Base-by-base conservation (phyloP, 2,888 invertebrate genomes). In the Lasiommata megera region DNA sequence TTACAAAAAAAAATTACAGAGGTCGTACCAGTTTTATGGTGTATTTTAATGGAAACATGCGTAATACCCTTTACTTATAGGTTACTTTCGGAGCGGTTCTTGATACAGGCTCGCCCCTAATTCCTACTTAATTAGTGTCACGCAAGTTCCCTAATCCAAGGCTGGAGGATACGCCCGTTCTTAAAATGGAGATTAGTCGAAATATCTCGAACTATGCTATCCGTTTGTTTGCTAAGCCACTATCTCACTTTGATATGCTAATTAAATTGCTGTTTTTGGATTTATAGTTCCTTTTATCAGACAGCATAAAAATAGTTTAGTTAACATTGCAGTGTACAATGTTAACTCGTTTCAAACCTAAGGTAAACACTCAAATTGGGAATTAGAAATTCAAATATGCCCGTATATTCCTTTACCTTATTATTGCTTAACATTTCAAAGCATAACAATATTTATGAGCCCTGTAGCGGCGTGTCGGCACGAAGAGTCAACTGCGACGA, bases 101-200 rank as follows among this genome's bases (percentile, higher is more conserved):
- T 89, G 88, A 88, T 89, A 86, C 84, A 85, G 85, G 85, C 83
- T 84, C 77, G 84, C 78, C 82, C 86, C 82, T 89, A 89, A 89
- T 89, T 83, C 90, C 88, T 77, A 87, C 88, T 89, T 88, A 89
- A 90, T 90, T 89, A 89, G 88, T 88, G 86, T 88, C 89, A 90
- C 88, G 89, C 89, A 89, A 88, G 88, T 88, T 88, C 86, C 82
- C 75, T 90, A 90, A 90, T 90, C 89, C 89, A 77, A 85, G 89
- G 88, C 86, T 87, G 74, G 82, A 79, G 82, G 80, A 82, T 77
- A 85, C 86, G 82, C 84, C 88, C 86, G 88, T 88, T 88, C 89
- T 89, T 90, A 88, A 90, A 90, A 89, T 88, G 88, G 88, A 88
- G 89, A 90, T 89, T 89, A 90, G 86, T 82, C 76, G 57, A 43